Conservation (phyloP, 1,140 invertebrate species). For the Lordiphosa stackelbergi region DNA sequence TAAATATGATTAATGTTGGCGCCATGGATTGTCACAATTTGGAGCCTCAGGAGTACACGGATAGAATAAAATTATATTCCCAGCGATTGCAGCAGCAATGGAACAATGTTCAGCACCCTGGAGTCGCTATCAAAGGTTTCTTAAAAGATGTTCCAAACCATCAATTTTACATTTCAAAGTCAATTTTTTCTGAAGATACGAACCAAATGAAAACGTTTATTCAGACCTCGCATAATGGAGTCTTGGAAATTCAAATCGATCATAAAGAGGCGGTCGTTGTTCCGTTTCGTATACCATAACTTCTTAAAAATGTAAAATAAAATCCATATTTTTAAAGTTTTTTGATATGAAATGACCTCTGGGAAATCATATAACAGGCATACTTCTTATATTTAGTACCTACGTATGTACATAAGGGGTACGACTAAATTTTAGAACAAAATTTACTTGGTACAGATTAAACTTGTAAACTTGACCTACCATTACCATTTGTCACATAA, state of each 20-base stretch:
- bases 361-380: conserved; percentile 30
- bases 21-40: conserved; percentile 86
- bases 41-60: conserved; percentile 88
- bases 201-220: conserved; percentile 10
- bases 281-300: conserved; percentile 81
- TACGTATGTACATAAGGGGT: too few relatives aligned
- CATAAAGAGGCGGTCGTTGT: conserved; percentile 88
- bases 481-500: too few relatives aligned
- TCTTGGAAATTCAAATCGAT: conserved; percentile 84
- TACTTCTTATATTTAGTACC: conserved; percentile 43
- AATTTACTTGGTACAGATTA: too few relatives aligned
- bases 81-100: conserved; percentile 80
- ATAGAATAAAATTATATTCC: conserved; percentile 85
- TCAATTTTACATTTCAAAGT: conserved; percentile 59
- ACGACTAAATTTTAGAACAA: too few relatives aligned
- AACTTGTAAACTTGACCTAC: too few relatives aligned
- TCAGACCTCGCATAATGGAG: too few relatives aligned
- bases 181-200: conserved; percentile 48
- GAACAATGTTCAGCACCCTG: conserved; percentile 71
- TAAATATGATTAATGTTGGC: conserved; percentile 90
- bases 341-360: conserved; percentile 40
- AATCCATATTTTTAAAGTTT: conserved; percentile 25
- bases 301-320: conserved; percentile 17
- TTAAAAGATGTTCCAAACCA: conserved; percentile 71
- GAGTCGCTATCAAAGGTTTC: conserved; percentile 47